Conservation (phyloP, 2,888 invertebrate genomes). For the Orchestes rusci region DNA sequence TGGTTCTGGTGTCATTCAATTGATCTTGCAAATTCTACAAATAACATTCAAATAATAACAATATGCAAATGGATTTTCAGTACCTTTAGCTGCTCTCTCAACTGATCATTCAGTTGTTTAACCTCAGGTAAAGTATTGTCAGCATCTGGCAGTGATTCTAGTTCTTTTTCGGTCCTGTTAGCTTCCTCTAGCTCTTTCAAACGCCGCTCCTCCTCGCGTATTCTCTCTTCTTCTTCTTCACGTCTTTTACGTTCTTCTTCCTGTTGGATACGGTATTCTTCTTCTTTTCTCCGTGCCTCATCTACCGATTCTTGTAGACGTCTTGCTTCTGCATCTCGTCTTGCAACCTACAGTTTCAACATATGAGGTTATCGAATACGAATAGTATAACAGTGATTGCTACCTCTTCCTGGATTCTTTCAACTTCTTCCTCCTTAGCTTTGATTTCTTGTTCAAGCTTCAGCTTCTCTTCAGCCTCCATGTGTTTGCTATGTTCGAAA, state of each 20-base stretch:
- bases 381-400: neutral
- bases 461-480: slow-evolving; percentile 75
- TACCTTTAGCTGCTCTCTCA: slow-evolving; percentile 39
- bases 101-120: slow-evolving; percentile 36
- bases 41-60: neutral
- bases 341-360: slow-evolving; percentile 25
- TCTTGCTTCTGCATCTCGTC: slow-evolving; percentile 37
- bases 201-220: slow-evolving; percentile 24
- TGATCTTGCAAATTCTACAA: slow-evolving; percentile 37
- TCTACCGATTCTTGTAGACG: slow-evolving; percentile 39
- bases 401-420: slow-evolving; percentile 35
- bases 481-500: slow-evolving; percentile 82
- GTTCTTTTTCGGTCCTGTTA: slow-evolving; percentile 23
- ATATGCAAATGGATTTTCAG: neutral
- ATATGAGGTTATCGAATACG: neutral
- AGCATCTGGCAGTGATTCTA: slow-evolving; percentile 34
- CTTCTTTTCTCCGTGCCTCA: slow-evolving; percentile 31
- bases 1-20: slow-evolving; percentile 35
- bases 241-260: slow-evolving; percentile 28
- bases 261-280: slow-evolving; percentile 28
- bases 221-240: slow-evolving; percentile 28
- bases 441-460: slow-evolving; percentile 84
- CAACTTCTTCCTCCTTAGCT: slow-evolving; percentile 60
- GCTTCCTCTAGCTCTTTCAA: slow-evolving; percentile 25
- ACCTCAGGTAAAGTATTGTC: slow-evolving; percentile 37